These are phyloP conservation scores for Amblyjoppa fuscipennis DNA, from an alignment of 2,888 invertebrate genomes.

Conservation along the genomic window DNA sequence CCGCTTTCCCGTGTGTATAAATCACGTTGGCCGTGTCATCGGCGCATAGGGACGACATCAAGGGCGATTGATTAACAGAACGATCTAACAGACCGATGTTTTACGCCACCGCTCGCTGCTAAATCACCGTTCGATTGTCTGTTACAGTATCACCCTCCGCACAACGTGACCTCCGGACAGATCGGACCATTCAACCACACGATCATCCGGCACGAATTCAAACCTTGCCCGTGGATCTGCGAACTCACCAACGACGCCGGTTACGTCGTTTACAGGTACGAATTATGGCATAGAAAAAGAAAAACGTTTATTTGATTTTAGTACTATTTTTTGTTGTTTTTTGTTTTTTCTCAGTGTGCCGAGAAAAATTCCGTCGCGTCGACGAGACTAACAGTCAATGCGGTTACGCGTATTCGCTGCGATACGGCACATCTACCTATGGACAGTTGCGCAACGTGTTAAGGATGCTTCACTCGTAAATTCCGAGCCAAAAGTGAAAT, in stretches of 20 bases:
- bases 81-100: background rate
- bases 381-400: background rate
- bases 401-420: background rate
- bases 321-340: background rate
- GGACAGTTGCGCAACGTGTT: slow-evolving; percentile 4
- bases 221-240: slow-evolving; percentile 94
- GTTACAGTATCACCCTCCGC: slow-evolving; percentile 73
- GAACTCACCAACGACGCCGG: slow-evolving; percentile 97
- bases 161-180: slow-evolving; percentile 76
- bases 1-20: slow-evolving; percentile 9
- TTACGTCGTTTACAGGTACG: slow-evolving; percentile 93
- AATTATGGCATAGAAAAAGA: background rate
- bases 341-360: background rate
- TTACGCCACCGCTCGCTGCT: background rate
- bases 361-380: background rate
- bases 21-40: slow-evolving; percentile 6
- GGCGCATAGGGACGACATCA: background rate
- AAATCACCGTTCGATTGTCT: slow-evolving; percentile 1
- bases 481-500: too few relatives aligned
- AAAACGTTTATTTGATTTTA: background rate
- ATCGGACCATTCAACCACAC: slow-evolving; percentile 82
- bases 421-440: background rate
- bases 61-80: slow-evolving; percentile 1
- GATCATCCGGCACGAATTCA: slow-evolving; percentile 78
- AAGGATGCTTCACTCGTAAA: too few relatives aligned